Conservation (phyloP, 2,113 vertebrate genomes). For the Aplodontia rufa region DNA sequence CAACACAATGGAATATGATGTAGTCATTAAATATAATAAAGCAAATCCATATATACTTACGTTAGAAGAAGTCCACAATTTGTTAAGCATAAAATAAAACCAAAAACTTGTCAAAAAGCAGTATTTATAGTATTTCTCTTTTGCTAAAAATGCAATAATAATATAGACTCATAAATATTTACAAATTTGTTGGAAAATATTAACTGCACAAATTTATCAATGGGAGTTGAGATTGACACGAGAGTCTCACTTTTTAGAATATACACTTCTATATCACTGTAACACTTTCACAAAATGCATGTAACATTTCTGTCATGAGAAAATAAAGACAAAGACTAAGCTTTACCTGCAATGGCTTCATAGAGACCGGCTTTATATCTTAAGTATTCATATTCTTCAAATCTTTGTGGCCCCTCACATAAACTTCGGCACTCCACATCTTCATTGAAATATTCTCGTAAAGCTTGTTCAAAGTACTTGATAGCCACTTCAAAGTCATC, state of each 20-base stretch:
- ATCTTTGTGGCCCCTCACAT: conserved; percentile 92
- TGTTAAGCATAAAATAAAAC: conserved; percentile 60
- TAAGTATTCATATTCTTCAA: conserved; percentile 90
- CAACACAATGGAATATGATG: background rate
- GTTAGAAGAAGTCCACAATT: conserved; percentile 59
- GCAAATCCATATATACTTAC: conserved; percentile 59
- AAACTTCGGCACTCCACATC: conserved; percentile 91
- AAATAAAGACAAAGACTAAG: background rate
- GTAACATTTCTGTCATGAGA: background rate
- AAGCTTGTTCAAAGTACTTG: conserved; percentile 89
- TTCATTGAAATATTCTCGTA: conserved; percentile 90
- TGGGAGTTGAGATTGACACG: background rate
- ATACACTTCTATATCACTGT: background rate
- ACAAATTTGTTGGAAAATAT: background rate
- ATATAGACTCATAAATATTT: background rate
- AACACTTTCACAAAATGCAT: background rate
- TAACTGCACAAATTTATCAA: background rate
- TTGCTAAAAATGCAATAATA: background rate
- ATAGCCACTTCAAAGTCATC: conserved; percentile 88
- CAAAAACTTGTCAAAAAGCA: conserved; percentile 39
- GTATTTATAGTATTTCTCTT: background rate
- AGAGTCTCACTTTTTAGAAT: background rate
- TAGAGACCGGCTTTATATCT: conserved; percentile 91
- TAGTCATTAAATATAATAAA: background rate
- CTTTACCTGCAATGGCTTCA: conserved; percentile 94